phyloP scores from a whole-genome alignment of 2,113 vertebrate species.

The Cavia porcellus region DNA sequence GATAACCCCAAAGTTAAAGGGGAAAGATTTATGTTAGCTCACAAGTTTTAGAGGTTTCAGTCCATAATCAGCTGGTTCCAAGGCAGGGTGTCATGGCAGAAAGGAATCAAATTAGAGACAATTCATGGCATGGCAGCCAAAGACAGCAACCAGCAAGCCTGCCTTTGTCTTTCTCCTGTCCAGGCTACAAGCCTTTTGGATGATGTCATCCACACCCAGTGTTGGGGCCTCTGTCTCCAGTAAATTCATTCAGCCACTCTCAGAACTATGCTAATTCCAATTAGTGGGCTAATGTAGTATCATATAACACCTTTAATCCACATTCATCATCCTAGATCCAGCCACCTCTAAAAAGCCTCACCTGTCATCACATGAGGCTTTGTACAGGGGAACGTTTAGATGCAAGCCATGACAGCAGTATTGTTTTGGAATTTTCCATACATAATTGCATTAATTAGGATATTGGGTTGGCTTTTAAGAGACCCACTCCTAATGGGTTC shows the following conservation, averaged over 20 bases:
- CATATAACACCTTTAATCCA: neutral
- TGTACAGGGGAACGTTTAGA: neutral
- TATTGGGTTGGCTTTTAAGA: constrained; percentile 8
- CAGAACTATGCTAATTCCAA: neutral
- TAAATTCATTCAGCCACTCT: neutral
- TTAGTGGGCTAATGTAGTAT: neutral
- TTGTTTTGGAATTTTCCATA: constrained; percentile 2
- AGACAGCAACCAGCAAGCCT: neutral
- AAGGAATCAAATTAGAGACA: neutral
- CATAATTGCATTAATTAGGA: neutral
- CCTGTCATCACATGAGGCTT: neutral
- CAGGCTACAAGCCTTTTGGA: neutral
- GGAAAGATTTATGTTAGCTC: neutral
- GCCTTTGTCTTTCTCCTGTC: neutral
- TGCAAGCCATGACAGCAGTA: neutral
- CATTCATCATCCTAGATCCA: neutral
- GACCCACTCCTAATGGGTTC: neutral
- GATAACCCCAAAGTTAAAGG: neutral
- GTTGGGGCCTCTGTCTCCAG: neutral
- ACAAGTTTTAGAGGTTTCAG: neutral
- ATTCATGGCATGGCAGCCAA: neutral
- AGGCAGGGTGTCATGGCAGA: neutral
- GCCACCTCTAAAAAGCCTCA: neutral
- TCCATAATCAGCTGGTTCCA: neutral
- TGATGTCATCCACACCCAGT: neutral